Percentiles rank a stretch among this genome's conserved stretches.
Evolutionary conservation across 2,797 vertebrate species (phyloP).

Genomic region (Neomorphus geoffroyi): DNA sequence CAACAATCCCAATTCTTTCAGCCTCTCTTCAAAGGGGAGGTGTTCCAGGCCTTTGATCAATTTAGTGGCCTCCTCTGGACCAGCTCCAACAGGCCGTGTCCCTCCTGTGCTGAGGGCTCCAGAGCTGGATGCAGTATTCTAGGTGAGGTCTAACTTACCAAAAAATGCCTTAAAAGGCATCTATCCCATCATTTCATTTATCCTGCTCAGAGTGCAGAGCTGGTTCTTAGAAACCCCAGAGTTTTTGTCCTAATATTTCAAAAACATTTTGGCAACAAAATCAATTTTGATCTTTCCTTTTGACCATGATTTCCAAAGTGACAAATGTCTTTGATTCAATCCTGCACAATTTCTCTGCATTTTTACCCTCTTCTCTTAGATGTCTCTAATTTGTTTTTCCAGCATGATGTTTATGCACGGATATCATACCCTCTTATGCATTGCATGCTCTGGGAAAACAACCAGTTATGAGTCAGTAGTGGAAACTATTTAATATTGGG

Average conservation of each 20-base stretch:
- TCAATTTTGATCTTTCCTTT: neutral
- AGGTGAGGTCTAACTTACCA: neutral
- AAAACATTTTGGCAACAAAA: neutral
- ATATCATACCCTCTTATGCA: slow-evolving; percentile 7
- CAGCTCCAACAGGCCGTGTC: too few species aligned
- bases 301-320: neutral
- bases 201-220: neutral
- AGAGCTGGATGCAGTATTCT: too few species aligned
- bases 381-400: neutral
- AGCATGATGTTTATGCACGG: slow-evolving; percentile 15
- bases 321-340: neutral
- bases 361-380: neutral
- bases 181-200: neutral
- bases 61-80: too few species aligned
- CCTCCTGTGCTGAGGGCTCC: too few species aligned
- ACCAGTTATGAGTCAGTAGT: slow-evolving; percentile 56
- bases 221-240: neutral
- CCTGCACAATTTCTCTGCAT: neutral
- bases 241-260: neutral
- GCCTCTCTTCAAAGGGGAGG: too few species aligned
- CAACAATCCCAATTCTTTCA: too few species aligned
- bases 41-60: too few species aligned
- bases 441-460: slow-evolving; percentile 22
- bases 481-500: slow-evolving; percentile 58
- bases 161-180: neutral